Percentiles rank a stretch among this genome's conserved stretches.
Conservation (phyloP, 2,113 vertebrate species). For the Crotalus tigris region DNA sequence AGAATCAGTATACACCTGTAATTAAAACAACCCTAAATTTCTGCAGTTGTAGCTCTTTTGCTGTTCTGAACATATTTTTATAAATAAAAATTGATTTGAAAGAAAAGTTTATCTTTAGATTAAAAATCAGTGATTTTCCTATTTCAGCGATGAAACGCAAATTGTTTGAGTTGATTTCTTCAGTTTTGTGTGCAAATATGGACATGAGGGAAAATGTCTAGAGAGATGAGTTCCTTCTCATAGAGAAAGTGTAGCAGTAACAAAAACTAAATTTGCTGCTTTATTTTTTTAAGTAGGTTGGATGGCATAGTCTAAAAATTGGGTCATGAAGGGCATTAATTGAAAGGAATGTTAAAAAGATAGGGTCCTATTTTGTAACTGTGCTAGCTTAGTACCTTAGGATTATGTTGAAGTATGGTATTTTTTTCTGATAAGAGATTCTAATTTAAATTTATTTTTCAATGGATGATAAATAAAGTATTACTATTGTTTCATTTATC, state of each 20-base stretch:
- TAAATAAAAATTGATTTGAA: constrained; percentile 35
- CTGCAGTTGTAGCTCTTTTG: constrained; percentile 48
- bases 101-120: constrained; percentile 15
- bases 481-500: not conserved
- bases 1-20: not conserved
- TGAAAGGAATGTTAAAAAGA: not conserved
- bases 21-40: not conserved
- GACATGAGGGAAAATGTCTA: not conserved
- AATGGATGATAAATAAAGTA: not conserved
- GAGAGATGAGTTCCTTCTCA: not conserved
- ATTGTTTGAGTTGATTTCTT: not conserved
- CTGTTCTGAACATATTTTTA: constrained; percentile 13
- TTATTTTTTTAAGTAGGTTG: not conserved
- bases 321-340: too few relatives aligned
- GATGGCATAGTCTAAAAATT: not conserved
- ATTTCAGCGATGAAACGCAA: not conserved
- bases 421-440: not conserved
- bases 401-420: not conserved
- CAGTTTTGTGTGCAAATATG: not conserved
- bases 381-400: not conserved
- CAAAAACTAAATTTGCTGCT: not conserved
- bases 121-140: not conserved
- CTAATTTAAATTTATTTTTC: not conserved
- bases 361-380: not conserved
- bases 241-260: not conserved